These are phyloP conservation scores for Gobio occitaniae DNA, from an alignment of 2,797 vertebrate species.

Conservation along the genomic window DNA sequence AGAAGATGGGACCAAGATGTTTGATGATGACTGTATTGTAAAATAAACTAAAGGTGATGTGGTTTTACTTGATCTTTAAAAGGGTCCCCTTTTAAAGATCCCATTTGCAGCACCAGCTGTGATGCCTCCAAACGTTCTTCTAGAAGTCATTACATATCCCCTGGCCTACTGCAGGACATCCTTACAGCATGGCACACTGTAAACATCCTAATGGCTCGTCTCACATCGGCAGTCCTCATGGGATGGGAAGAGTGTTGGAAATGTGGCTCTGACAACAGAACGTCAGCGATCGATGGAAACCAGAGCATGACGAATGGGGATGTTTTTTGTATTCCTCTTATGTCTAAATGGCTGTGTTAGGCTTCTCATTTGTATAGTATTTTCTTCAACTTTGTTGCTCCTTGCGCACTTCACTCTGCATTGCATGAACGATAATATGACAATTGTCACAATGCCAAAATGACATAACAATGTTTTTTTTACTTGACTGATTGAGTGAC, in stretches of 20 bases:
- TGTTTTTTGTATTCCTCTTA: neutral
- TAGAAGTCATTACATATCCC: slow-evolving; percentile 56
- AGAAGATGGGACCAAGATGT: neutral
- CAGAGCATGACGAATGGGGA: neutral
- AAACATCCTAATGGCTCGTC: slow-evolving; percentile 55
- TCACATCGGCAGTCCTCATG: slow-evolving; percentile 48
- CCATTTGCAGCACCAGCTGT: slow-evolving; percentile 19
- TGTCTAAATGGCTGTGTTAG: neutral
- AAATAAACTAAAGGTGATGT: slow-evolving; percentile 31
- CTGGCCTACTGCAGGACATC: slow-evolving; percentile 54
- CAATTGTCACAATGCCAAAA: neutral
- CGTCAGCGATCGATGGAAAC: slow-evolving; percentile 39
- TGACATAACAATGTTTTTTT: neutral
- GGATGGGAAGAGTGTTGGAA: slow-evolving; percentile 13
- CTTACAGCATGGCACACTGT: slow-evolving; percentile 46
- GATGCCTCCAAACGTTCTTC: slow-evolving; percentile 52
- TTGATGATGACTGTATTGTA: neutral
- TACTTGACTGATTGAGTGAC: neutral
- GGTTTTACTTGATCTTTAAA: neutral
- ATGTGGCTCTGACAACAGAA: slow-evolving; percentile 23
- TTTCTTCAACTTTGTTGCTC: too few relatives aligned
- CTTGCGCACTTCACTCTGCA: neutral
- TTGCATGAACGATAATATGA: neutral
- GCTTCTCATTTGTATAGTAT: neutral
- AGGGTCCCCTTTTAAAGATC: slow-evolving; percentile 51